A percentile compares a stretch with the other conserved stretches of the same genome.
phyloP scores from a whole-genome alignment of 2,888 invertebrate genomes.

The Elegia similella region DNA sequence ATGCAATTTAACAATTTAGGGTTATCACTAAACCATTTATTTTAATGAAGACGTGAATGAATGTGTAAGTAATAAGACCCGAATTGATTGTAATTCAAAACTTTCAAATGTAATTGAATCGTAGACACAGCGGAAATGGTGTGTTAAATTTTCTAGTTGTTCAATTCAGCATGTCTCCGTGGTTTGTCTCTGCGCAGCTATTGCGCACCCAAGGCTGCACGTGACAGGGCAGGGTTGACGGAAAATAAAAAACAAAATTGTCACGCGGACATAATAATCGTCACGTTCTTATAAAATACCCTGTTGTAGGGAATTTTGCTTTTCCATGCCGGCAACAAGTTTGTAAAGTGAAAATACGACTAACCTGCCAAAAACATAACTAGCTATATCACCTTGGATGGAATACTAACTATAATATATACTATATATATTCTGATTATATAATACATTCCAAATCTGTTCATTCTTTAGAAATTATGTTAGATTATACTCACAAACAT shows the following conservation, averaged over 20 bases:
- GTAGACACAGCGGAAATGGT: neutral
- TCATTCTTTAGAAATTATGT: too few species aligned
- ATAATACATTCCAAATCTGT: too few species aligned
- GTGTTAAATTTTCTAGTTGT: conserved; percentile 4
- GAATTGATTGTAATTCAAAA: neutral
- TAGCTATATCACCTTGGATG: too few species aligned
- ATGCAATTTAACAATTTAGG: neutral
- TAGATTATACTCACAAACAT: too few species aligned
- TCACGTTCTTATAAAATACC: neutral
- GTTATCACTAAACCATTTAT: neutral
- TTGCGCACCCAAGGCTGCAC: conserved; percentile 1
- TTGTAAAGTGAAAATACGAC: too few species aligned
- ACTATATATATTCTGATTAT: too few species aligned
- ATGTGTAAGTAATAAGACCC: neutral
- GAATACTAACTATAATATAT: too few species aligned
- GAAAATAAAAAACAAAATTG: neutral
- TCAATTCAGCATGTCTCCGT: conserved; percentile 2
- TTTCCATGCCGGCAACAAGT: too few species aligned
- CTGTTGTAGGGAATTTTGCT: neutral
- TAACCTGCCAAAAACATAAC: too few species aligned
- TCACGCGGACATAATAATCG: neutral
- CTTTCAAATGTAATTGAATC: neutral
- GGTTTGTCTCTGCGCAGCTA: conserved; percentile 2
- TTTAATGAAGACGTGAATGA: neutral
- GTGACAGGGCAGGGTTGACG: neutral